Evolutionary conservation across 2,888 invertebrate species (phyloP).

Genomic region (Drosophila macrospina): DNA sequence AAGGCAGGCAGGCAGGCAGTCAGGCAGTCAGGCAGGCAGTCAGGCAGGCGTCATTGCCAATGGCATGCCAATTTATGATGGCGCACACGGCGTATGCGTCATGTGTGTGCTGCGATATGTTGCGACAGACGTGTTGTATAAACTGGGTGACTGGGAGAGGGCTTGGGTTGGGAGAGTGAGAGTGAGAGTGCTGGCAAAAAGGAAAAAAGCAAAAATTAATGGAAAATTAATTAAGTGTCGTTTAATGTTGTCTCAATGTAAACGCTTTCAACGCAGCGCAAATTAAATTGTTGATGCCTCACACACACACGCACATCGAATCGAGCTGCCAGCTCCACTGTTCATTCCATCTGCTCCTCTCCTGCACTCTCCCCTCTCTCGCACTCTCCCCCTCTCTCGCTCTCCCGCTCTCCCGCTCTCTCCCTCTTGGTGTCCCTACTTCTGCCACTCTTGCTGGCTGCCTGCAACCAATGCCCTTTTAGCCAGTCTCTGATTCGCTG

Average conservation of each 20-base stretch:
- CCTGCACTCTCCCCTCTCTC: not conserved
- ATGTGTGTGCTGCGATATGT: conserved; percentile 26
- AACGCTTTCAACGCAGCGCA: conserved; percentile 75
- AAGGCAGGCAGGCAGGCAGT: conserved; percentile 26
- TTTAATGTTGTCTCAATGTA: conserved; percentile 78
- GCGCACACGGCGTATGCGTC: conserved; percentile 34
- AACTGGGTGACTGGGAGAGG: not conserved
- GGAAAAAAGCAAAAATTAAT: conserved; percentile 68
- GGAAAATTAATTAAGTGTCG: conserved; percentile 79
- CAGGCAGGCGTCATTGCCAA: conserved; percentile 41
- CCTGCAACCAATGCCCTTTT: conserved; percentile 5
- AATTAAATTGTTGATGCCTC: conserved; percentile 71
- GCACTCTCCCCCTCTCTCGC: not conserved
- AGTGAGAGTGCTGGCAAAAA: conserved; percentile 16
- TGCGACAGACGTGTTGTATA: conserved; percentile 2
- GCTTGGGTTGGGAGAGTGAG: too few relatives aligned
- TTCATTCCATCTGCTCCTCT: too few relatives aligned
- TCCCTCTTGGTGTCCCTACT: not conserved
- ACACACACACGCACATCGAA: conserved; percentile 14
- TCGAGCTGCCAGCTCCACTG: not conserved
- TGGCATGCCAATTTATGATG: conserved; percentile 71
- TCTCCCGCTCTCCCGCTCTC: not conserved
- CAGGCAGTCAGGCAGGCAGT: conserved; percentile 35
- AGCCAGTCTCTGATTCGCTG: conserved; percentile 40
- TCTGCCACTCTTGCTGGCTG: not conserved